These are phyloP conservation scores for Calonectris borealis DNA, from an alignment of 2,113 vertebrate genomes.

Conservation along the genomic window DNA sequence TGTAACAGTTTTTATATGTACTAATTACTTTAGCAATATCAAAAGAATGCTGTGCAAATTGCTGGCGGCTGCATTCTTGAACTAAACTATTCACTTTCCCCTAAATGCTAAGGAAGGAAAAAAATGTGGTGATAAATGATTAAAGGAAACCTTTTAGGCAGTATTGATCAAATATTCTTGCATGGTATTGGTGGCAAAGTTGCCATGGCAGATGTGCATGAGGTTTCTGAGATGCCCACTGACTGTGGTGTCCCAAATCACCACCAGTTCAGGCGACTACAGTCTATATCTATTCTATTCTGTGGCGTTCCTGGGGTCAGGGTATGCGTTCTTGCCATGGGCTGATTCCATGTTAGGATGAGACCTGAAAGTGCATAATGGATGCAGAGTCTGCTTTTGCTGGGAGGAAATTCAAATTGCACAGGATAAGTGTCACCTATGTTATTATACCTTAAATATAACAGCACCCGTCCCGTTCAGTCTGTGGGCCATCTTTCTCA, in stretches of 20 bases:
- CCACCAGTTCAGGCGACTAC: background rate
- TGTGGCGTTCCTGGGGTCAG: background rate
- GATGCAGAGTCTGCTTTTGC: background rate
- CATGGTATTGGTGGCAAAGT: background rate
- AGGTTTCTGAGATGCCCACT: background rate
- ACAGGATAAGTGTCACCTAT: background rate
- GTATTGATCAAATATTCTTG: background rate
- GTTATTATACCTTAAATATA: background rate
- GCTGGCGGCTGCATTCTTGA: background rate
- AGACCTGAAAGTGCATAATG: background rate
- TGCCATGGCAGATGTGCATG: background rate
- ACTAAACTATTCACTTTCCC: background rate
- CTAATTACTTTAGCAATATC: background rate
- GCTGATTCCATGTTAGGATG: background rate
- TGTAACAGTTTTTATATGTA: background rate
- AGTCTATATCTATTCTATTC: fast-evolving
- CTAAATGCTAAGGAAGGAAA: background rate
- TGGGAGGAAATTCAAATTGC: background rate
- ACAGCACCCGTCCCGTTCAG: background rate
- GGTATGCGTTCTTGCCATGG: fast-evolving
- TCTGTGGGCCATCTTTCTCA: background rate
- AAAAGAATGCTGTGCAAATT: background rate
- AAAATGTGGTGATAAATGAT: background rate
- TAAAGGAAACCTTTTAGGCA: background rate
- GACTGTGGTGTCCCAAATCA: background rate